Evolutionary conservation across 2,888 invertebrate genomes (phyloP), one percentile per base, ranked within the genome.

Genomic region (Hypselothyrea guttata): DNA sequence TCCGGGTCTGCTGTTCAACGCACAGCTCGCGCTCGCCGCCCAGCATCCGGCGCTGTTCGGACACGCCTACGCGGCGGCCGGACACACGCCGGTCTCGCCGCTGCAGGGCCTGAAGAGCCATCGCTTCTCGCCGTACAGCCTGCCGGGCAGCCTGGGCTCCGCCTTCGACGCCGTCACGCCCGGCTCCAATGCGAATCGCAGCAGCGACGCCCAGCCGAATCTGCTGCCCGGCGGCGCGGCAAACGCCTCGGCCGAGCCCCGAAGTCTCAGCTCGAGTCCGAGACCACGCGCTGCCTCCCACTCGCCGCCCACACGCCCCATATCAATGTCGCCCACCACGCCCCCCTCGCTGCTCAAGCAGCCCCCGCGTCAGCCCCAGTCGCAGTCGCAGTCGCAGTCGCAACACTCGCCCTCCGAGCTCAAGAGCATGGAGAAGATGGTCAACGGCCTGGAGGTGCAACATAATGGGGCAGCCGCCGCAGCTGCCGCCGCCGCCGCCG

Each of bases 401-500:
- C 90, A 84, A 55, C 87, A 85, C 48, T 90, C 90, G 64, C 91
- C 88, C 74, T 93, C 93, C 68, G 97, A 98, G 91, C 93, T 98
- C 76, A 97, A 97, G 91, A 97, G 95, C 90, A 98, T 98, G 91
- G 98, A 98, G 91, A 96, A 97, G 90, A 98, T 98, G 98, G 97
- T 98, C 76, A 98, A 97, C 91, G 98, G 97, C 11, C 92, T 98
- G 69, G 97, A 98, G 90, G 96, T 96, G 74, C 95, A 95, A 89
- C 93, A 94, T 74, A 92, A 90, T 51, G 90, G 90, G 38, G 83
- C 77, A 12, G 75, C 77, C 1, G 71, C 70, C 11, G 71, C 71
- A 5, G 71, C 75, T 12, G 53, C 82, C 13, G 64, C 82, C 3
- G 74, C 82, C n/a, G 82, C 56, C 28, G 74, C 61, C 3, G 75